Conservation (phyloP, 1,140 invertebrate genomes). For the Berghia stephanieae region DNA sequence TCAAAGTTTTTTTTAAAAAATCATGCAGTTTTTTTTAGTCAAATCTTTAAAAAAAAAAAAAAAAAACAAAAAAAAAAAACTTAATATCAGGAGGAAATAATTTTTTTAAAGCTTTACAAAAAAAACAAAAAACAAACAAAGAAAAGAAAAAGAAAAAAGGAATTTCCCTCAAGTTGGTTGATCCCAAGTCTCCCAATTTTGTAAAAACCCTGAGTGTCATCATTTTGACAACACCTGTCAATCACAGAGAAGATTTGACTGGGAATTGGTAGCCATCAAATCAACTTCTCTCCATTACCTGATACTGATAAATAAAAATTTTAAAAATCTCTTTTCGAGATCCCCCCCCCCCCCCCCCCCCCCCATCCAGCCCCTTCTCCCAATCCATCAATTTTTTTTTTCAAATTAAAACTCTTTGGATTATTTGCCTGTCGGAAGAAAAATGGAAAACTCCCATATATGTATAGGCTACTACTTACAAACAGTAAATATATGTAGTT, state of each 20-base stretch:
- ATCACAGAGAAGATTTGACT: not conserved
- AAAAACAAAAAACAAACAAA: not conserved
- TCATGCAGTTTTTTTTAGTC: no score
- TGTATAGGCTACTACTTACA: no score
- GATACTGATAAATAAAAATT: not conserved
- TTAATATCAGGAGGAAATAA: no score
- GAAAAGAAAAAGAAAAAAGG: not conserved
- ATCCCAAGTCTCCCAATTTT: not conserved
- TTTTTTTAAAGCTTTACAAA: not conserved
- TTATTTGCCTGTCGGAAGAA: no score
- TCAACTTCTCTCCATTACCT: not conserved
- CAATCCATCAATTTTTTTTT: not conserved
- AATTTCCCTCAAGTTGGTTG: not conserved
- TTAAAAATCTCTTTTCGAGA: not conserved
- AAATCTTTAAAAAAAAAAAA: no score
- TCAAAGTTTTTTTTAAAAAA: no score
- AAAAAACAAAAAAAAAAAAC: no score
- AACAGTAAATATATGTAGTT: no score
- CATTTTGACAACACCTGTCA: not conserved
- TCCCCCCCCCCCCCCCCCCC: no score
- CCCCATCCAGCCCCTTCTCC: no score
- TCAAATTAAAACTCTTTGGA: not conserved
- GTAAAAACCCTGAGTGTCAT: not conserved
- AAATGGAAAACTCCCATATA: no score
- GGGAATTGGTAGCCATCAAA: not conserved